Evolutionary conservation across 2,888 invertebrate species (phyloP), one percentile per base, ranked within the genome.

Genomic region (Euspilapteryx auroguttella): DNA sequence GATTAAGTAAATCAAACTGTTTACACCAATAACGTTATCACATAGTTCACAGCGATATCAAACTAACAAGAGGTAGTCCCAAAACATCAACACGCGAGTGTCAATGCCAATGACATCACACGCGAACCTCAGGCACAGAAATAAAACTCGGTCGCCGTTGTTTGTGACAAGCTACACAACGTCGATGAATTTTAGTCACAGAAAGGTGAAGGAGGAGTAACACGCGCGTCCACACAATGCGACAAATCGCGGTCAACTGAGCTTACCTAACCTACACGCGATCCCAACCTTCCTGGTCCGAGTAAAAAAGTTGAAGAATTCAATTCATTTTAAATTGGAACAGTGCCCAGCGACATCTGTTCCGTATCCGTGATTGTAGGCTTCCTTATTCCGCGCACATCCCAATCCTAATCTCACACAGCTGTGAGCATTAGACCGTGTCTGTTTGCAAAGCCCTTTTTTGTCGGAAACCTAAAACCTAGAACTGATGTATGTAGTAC

Each of bases 341-440:
- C 21, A 13, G 21, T 20, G 28, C 21, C 14, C 11, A 13, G 17
- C 8, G 17, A 17, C 17, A 17, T 17, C 8, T 12, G 15, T 25
- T 25, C 27, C 23, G 25, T 12, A 24, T 7, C 10, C 10, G n/a
- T n/a, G 17, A 17, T 5, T 8, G 17, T 6, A 17, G 5, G 17
- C 17, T 17, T 17, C 17, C 17, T 17, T 17, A 5, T 17, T 17
- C 17, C 17, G 17, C 17, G 5, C 17, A 17, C 17, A 8, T n/a
- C n/a, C n/a, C n/a, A n/a, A n/a, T n/a, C n/a, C n/a, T n/a, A n/a
- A n/a, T n/a, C n/a, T n/a, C n/a, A n/a, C n/a, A n/a, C n/a, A n/a
- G n/a, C n/a, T 36, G 34, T 33, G 22, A 25, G 21, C 32, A 32
- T 32, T 32, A 30, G 28, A 24, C n/a, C n/a, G n/a, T n/a, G n/a